Evolutionary conservation across 2,797 vertebrate genomes (phyloP).

Genomic region (Melanotaenia trifasciata): DNA sequence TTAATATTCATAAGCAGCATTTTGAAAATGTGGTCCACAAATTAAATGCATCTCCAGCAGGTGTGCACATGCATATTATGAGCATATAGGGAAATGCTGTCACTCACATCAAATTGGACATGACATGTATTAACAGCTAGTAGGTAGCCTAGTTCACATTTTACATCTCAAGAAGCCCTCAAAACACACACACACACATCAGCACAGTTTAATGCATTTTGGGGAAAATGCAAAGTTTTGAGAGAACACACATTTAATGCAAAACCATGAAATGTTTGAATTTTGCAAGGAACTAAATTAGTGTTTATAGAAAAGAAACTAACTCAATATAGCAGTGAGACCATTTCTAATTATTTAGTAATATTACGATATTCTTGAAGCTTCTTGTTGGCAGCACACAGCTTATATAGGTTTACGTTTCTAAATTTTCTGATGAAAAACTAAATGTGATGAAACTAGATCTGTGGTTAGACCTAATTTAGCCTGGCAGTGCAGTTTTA

Average conservation of each 20-base stretch:
- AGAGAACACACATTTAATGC: too few species aligned
- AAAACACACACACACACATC: too few species aligned
- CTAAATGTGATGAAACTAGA: background rate
- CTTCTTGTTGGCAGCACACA: conserved; percentile 1
- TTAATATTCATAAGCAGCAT: background rate
- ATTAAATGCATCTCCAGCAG: background rate
- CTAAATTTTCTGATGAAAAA: background rate
- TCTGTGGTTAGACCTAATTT: conserved; percentile 2
- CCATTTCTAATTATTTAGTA: background rate
- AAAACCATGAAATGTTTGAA: too few species aligned
- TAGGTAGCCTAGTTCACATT: too few species aligned
- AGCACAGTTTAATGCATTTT: too few species aligned
- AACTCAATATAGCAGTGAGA: background rate
- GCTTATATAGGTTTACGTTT: background rate
- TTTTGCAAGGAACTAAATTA: too few species aligned
- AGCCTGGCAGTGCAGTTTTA: background rate
- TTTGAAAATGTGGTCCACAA: background rate
- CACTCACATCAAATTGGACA: background rate
- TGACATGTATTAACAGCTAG: background rate
- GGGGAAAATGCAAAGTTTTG: too few species aligned
- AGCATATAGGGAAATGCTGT: background rate
- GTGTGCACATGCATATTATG: background rate
- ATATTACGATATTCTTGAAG: background rate
- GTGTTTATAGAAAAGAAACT: too few species aligned
- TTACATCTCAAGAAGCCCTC: too few species aligned